Evolutionary conservation across 2,888 invertebrate genomes (phyloP).

Genomic region (Barypeithes pellucidus): DNA sequence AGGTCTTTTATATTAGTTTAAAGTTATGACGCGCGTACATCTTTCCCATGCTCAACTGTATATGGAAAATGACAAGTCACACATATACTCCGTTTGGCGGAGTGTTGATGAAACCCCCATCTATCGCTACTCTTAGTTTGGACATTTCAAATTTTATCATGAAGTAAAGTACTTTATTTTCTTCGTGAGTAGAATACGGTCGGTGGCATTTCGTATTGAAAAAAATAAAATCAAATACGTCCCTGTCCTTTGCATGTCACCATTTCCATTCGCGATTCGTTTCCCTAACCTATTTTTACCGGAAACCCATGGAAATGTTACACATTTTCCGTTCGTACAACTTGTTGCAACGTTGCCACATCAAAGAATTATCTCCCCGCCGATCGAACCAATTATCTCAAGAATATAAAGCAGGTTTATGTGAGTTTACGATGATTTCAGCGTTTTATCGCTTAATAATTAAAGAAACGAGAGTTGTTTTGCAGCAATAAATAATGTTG

Average conservation of each 20-base stretch:
- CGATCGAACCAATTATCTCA: conserved; percentile 17
- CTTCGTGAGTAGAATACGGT: too few relatives aligned
- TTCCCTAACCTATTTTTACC: conserved; percentile 21
- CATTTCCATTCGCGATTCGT: background rate
- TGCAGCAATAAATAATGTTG: background rate
- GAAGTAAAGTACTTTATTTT: too few relatives aligned
- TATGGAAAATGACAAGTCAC: too few relatives aligned
- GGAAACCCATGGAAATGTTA: conserved; percentile 24
- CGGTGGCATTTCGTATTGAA: too few relatives aligned
- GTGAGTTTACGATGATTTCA: background rate
- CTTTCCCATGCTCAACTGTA: too few relatives aligned
- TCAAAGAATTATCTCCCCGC: conserved; percentile 14
- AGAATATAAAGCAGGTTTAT: background rate
- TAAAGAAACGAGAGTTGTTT: background rate
- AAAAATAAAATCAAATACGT: too few relatives aligned
- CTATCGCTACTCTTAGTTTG: too few relatives aligned
- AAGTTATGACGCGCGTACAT: too few relatives aligned
- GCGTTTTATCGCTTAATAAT: background rate
- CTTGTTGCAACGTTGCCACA: conserved; percentile 34
- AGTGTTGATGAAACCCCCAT: too few relatives aligned
- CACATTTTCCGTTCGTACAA: conserved; percentile 20
- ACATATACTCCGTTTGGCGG: too few relatives aligned
- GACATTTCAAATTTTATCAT: too few relatives aligned
- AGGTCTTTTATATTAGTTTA: too few relatives aligned
- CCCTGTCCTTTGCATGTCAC: conserved; percentile 15